Conservation (phyloP, 2,797 vertebrate species). For the Acridotheres tristis region DNA sequence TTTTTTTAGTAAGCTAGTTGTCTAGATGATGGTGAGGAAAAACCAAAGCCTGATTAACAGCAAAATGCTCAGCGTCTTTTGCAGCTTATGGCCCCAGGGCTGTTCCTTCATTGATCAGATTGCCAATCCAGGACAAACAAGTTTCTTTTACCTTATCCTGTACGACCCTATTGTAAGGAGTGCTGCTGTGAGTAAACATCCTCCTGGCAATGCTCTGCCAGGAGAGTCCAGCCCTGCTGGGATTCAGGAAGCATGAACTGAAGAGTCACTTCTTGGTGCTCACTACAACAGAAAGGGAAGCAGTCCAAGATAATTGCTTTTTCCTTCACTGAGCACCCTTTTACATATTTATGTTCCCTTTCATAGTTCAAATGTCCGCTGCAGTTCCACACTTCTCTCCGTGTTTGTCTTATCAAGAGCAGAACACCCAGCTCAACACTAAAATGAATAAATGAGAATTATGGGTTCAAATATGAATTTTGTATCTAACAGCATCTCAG, state of each 20-base stretch:
- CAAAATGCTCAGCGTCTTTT: not conserved
- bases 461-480: not conserved
- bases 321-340: not conserved
- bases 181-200: not conserved
- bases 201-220: not conserved
- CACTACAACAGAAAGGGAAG: not conserved
- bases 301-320: not conserved
- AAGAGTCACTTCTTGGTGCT: not conserved
- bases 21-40: not conserved
- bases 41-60: not conserved
- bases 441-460: not conserved
- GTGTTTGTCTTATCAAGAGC: not conserved
- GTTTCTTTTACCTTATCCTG: not conserved
- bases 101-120: not conserved
- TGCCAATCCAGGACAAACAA: not conserved
- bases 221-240: not conserved
- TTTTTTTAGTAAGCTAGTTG: not conserved
- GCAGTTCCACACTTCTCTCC: not conserved
- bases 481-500: fast-evolving
- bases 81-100: not conserved
- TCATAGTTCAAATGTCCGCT: not conserved
- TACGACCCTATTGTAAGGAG: not conserved
- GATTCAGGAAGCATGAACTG: not conserved
- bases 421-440: not conserved
- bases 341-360: not conserved